Evolutionary conservation across 2,113 vertebrate genomes (phyloP), one percentile per base, ranked within the genome.

Genomic region (Cyphomyrus discorhynchus): DNA sequence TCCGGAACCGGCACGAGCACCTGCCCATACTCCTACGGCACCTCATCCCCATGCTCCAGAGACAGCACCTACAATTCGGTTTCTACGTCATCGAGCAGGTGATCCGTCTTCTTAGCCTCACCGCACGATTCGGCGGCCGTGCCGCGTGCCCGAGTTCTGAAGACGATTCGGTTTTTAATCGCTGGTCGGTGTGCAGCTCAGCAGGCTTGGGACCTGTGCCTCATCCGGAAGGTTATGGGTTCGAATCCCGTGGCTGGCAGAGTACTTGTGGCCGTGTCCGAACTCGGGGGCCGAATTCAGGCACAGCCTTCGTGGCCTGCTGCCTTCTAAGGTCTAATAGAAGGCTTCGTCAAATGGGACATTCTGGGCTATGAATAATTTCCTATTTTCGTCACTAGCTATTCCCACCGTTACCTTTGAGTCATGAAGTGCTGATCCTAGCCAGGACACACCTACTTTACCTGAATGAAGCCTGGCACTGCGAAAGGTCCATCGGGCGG

Each of bases 31-130:
- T 99, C 62, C 96, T 99, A 92, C 95, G 97, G 74, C 98, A 99
- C 92, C 97, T 99, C 82, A 95, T 97, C 17, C 97, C 98, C 66
- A 97, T 99, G 97, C 96, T 99, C 8, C 98, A 99, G 94, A 95
- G 95, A 10, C 98, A 99, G 90, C 97, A 96, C 45, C 95, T 99
- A 88, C 97, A 97, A 93, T 99, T 99, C 46, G 98, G 97, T 0
- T 98, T 98, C 80, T 99, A 99, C 7, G 95, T 99, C 2, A 96
- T 99, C 19, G 97, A 99, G 66, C 98, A 99, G 95, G 98, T 99
- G 93, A n/a, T 88, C 11, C 8, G 19, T 3, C 42, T 49, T 24
- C 11, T 21, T 0, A 21, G 11, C 39, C 7, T 3, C 7, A 49
- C 56, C 7, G 9, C 56, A n/a, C 56, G 15, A 0, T 10, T 66